Evolutionary conservation across 1,140 invertebrate species (phyloP).

Genomic region (Trypoxylus dichotomus): DNA sequence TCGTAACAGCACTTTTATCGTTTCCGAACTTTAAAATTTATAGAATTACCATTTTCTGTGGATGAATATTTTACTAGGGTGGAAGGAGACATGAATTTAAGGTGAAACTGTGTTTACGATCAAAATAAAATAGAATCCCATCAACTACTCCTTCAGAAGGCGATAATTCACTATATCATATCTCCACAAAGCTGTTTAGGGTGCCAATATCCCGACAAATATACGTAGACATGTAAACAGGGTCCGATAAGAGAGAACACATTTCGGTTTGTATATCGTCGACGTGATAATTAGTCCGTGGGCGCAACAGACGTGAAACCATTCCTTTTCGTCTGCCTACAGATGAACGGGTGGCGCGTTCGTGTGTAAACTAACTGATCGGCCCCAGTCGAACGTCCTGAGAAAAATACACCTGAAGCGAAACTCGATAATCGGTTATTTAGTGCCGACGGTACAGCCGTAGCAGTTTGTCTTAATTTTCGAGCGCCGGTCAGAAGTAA

Average conservation of each 20-base stretch:
- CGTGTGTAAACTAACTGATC: neutral
- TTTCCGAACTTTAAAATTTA: too few relatives aligned
- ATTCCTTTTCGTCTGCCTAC: neutral
- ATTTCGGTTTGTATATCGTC: neutral
- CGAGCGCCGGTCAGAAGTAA: neutral
- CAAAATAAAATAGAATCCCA: too few relatives aligned
- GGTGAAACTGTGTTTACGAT: too few relatives aligned
- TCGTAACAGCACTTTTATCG: too few relatives aligned
- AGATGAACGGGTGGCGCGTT: neutral
- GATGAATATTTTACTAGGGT: too few relatives aligned
- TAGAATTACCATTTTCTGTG: too few relatives aligned
- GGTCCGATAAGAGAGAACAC: neutral
- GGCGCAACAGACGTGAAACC: neutral
- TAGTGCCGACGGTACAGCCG: neutral
- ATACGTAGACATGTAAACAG: neutral
- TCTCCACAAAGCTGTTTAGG: neutral
- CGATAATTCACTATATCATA: too few relatives aligned
- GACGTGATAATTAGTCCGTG: neutral
- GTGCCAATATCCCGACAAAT: neutral
- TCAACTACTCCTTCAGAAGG: too few relatives aligned
- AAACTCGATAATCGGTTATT: neutral
- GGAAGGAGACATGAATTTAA: too few relatives aligned
- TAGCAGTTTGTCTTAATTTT: neutral
- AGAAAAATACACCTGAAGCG: neutral
- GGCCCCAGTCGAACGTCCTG: neutral